Conservation (phyloP, 2,113 vertebrate genomes). For the Brachyhypopomus occidentalis region DNA sequence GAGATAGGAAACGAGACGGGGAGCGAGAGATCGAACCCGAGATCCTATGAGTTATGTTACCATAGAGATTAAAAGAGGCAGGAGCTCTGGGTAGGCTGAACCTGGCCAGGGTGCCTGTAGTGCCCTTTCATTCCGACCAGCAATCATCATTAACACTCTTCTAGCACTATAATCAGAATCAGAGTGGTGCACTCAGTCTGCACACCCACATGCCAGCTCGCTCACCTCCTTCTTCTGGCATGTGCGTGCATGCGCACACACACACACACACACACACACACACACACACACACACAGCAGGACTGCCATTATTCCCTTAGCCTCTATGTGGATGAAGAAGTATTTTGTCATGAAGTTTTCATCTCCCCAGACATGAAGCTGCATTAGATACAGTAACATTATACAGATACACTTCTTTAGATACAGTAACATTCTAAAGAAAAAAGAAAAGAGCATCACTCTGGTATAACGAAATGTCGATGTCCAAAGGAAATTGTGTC, state of each 20-base stretch:
- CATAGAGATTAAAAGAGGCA: constrained; percentile 26
- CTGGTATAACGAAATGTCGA: too few relatives aligned
- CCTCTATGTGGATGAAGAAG: too few relatives aligned
- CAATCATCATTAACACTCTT: constrained; percentile 40
- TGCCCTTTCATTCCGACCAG: constrained; percentile 12
- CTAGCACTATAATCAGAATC: constrained; percentile 25
- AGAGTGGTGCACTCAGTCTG: neutral
- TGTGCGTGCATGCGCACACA: too few relatives aligned
- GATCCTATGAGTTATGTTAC: neutral
- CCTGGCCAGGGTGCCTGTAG: constrained; percentile 6
- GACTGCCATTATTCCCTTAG: too few relatives aligned
- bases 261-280: too few relatives aligned
- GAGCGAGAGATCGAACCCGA: neutral
- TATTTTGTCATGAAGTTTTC: too few relatives aligned
- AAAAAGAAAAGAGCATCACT: too few relatives aligned
- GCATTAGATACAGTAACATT: too few relatives aligned
- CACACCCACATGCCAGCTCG: neutral
- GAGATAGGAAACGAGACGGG: neutral
- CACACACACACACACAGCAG: neutral
- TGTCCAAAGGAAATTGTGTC: neutral
- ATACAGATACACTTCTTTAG: too few relatives aligned
- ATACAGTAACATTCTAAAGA: too few relatives aligned
- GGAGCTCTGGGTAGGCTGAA: constrained; percentile 16
- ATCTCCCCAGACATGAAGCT: too few relatives aligned
- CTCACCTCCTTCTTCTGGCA: too few relatives aligned